Base-by-base conservation (phyloP, 2,888 invertebrate genomes). In the Luffia ferchaultella region DNA sequence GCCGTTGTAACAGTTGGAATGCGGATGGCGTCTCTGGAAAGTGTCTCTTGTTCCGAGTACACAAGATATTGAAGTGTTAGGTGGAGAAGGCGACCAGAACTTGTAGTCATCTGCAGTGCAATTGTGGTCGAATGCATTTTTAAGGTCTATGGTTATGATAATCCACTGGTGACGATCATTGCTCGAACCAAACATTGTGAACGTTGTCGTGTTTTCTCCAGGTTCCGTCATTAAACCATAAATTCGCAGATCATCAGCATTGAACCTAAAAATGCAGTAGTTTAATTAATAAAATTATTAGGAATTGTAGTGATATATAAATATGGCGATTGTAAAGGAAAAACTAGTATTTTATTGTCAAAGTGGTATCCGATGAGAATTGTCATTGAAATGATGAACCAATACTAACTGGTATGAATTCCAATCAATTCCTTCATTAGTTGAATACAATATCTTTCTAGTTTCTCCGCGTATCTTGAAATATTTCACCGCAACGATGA, bases 171-270 rank as follows among this genome's bases (percentile, higher is more conserved):
- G 95, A 52, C 88, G 87, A 1, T 88, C 87, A 16, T 88, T 88
- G 43, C 88, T 87, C 0, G 96, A 95, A 0, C 96, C 96, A 70
- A 96, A 97, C 86, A 97, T 88, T 0, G 96, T 95, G 65, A 97
- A 96, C 0, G 93, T 88, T 0, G 96, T 95, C 0, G 95, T 94
- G 65, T 94, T 95, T 70, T 95, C 95, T n/a, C 96, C 96, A 0
- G 96, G 95, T 65, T 96, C 96, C 0, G 95, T 96, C 90, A 96
- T 93, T 16, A 96, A 73, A 7, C 95, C 95, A 68, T 96, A 95
- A n/a, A 96, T 89, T 50, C 90, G 86, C 15, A 96, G 86, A 67
- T 92, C 89, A 53, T 90, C 87, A 20, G 87, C 87, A 58, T 89
- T 87, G 63, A 92, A 91, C 65, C 90, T 89, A 62, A n/a, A 64